Evolutionary conservation across 2,797 vertebrate genomes (phyloP).

Genomic region (Peromyscus nudipes): DNA sequence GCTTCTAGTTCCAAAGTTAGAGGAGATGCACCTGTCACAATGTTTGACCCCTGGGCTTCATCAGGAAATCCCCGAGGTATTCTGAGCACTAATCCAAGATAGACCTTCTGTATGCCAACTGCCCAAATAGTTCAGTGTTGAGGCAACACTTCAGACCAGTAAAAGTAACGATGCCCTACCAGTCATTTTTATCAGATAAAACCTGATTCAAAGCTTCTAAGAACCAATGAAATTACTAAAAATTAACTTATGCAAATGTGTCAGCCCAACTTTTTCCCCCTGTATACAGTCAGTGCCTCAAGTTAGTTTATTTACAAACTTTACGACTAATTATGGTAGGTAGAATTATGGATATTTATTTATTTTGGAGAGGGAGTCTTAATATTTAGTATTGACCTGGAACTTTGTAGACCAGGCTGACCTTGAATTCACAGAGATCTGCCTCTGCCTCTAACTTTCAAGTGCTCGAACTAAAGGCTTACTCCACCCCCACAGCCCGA

Average conservation of each 20-base stretch:
- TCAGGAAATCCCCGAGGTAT: constrained; percentile 81
- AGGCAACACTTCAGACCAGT: constrained; percentile 2
- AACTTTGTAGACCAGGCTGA: not conserved
- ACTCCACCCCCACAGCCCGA: not conserved
- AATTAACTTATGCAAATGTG: not conserved
- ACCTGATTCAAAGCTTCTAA: not conserved
- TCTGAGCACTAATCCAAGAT: constrained; percentile 76
- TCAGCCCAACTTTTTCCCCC: not conserved
- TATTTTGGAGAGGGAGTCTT: not conserved
- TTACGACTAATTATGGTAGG: not conserved
- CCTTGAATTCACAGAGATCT: not conserved
- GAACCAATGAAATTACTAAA: constrained; percentile 51
- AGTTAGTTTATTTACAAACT: constrained; percentile 34
- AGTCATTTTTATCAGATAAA: constrained; percentile 22
- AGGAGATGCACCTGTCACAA: constrained; percentile 73
- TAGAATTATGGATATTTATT: not conserved
- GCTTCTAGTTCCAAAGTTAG: constrained; percentile 79
- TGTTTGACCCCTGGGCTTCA: constrained; percentile 58
- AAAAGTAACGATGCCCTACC: constrained; percentile 3
- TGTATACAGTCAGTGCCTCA: not conserved
- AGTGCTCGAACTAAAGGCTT: not conserved
- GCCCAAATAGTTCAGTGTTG: constrained; percentile 73
- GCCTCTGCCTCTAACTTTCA: not conserved
- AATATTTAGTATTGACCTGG: not conserved
- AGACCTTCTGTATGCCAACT: constrained; percentile 73